These are phyloP conservation scores for Pristionchus exspectatus DNA, from an alignment of 2,888 invertebrate genomes.

Conservation along the genomic window DNA sequence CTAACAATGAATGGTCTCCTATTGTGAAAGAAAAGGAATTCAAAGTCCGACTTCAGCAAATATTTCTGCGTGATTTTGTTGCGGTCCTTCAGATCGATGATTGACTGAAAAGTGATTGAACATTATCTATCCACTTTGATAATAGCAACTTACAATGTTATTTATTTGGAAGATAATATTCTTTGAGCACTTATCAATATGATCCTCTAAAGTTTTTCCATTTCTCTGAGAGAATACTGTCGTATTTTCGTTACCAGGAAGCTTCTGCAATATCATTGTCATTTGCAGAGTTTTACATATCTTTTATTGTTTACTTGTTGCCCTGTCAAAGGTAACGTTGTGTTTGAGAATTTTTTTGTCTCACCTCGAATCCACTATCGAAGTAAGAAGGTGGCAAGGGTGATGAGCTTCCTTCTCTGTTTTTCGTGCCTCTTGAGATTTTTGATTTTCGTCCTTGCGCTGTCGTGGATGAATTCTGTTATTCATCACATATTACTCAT, in stretches of 20 bases:
- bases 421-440: background rate
- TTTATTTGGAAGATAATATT: constrained; percentile 2
- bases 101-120: background rate
- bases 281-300: background rate
- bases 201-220: background rate
- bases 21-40: background rate
- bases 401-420: background rate
- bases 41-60: constrained; percentile 14
- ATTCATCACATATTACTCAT: too few relatives aligned
- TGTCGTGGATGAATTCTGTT: background rate
- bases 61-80: background rate
- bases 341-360: background rate
- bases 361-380: constrained; percentile 13
- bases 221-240: background rate
- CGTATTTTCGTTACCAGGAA: background rate
- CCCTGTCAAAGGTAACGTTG: too few relatives aligned
- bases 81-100: background rate
- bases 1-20: background rate
- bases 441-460: background rate
- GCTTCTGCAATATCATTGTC: background rate
- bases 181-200: background rate
- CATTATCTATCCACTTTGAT: too few relatives aligned
- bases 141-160: background rate
- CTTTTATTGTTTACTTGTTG: too few relatives aligned
- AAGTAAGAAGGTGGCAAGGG: background rate